Conservation (phyloP, 2,888 invertebrate species). For the Microplitis deprimator region DNA sequence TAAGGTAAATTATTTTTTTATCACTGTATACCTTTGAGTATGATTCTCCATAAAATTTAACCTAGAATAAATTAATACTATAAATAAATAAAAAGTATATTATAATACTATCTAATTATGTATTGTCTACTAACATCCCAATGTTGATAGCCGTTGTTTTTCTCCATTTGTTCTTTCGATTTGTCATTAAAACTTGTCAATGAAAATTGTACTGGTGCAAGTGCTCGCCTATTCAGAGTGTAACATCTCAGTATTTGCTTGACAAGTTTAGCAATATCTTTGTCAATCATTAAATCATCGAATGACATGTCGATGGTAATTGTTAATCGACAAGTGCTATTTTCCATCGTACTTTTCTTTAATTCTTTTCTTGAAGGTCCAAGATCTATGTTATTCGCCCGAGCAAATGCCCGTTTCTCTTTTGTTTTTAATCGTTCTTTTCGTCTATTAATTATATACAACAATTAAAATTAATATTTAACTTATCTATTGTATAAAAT, state of each 20-base stretch:
- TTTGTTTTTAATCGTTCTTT: constrained; percentile 83
- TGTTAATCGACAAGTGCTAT: constrained; percentile 79
- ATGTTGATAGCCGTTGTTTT: constrained; percentile 89
- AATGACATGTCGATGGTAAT: constrained; percentile 93
- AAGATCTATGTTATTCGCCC: constrained; percentile 79
- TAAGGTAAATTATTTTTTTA: constrained; percentile 89
- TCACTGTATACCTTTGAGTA: constrained; percentile 83
- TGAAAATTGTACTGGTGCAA: constrained; percentile 85
- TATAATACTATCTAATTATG: background rate
- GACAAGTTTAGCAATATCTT: constrained; percentile 89
- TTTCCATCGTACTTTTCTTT: constrained; percentile 81
- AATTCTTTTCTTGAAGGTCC: constrained; percentile 87
- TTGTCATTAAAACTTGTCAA: constrained; percentile 85
- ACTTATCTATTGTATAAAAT: constrained; percentile 10
- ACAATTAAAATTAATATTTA: constrained; percentile 16
- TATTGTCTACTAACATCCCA: constrained; percentile 85
- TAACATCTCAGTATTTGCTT: constrained; percentile 94
- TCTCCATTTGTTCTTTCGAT: constrained; percentile 81
- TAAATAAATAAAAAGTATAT: constrained; percentile 5
- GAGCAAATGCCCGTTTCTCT: constrained; percentile 79
- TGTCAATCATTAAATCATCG: constrained; percentile 90
- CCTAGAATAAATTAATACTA: constrained; percentile 70
- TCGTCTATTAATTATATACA: constrained; percentile 62
- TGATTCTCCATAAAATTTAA: constrained; percentile 79
- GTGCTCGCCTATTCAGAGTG: constrained; percentile 87